A percentile compares a stretch with the other conserved stretches of the same genome.
phyloP scores from a whole-genome alignment of 1,140 invertebrate genomes.

The Zaprionus lachaisei region DNA sequence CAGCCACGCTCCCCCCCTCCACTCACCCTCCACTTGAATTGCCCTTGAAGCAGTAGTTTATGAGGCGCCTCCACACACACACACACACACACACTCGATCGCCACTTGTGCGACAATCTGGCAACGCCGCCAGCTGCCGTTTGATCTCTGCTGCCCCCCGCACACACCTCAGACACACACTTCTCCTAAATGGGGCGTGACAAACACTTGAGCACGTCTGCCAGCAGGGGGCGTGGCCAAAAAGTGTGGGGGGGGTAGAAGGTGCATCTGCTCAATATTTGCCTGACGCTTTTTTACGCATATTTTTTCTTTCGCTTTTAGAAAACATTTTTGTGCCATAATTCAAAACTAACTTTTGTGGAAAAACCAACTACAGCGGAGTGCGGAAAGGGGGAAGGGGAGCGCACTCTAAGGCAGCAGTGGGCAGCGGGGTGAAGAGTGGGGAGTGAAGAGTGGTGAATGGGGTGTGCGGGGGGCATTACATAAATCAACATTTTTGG shows the following conservation, averaged over 20 bases:
- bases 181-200: conserved; percentile 22
- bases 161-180: neutral
- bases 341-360: conserved; percentile 77
- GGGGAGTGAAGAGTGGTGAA: neutral
- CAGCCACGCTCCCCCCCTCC: neutral
- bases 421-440: neutral
- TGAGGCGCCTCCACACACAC: neutral
- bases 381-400: neutral
- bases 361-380: conserved; percentile 1
- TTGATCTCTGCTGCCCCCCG: conserved; percentile 52
- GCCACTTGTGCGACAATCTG: conserved; percentile 40
- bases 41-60: conserved; percentile 20
- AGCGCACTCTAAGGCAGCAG: neutral
- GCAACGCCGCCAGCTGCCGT: conserved; percentile 38
- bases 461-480: conserved; percentile 24
- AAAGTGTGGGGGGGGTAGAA: neutral
- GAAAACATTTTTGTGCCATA: conserved; percentile 60
- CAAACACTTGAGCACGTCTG: conserved; percentile 49
- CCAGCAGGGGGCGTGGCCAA: neutral
- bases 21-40: neutral
- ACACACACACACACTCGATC: conserved; percentile 12
- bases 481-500: conserved; percentile 81
- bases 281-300: conserved; percentile 44
- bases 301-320: conserved; percentile 23
- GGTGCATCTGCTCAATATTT: conserved; percentile 11